Conservation (phyloP, 92 coral and sea anemone genomes). For the Pocillopora meandrina region DNA sequence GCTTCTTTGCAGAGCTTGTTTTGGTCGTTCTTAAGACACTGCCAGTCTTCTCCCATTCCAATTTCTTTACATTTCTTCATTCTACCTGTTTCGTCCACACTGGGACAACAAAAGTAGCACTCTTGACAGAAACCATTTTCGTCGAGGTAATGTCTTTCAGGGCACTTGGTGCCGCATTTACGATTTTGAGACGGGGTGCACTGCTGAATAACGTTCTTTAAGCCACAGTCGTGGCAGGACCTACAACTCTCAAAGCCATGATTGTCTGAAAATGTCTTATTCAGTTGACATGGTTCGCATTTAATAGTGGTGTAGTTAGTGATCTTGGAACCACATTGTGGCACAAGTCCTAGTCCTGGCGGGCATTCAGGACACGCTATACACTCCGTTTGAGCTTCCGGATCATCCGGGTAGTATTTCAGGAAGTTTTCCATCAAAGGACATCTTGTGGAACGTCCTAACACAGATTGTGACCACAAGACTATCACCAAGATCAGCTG, state of each 20-base stretch:
- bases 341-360: not conserved
- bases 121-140: not conserved
- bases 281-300: not conserved
- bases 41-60: no score
- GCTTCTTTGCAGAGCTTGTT: no score
- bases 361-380: conserved; percentile 2
- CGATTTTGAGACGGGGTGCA: not conserved
- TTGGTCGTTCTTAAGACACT: no score
- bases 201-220: not conserved
- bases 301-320: not conserved
- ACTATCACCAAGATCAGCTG: no score
- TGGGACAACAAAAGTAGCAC: conserved; percentile 9
- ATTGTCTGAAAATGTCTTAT: not conserved
- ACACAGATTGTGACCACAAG: not conserved
- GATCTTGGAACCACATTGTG: conserved; percentile 1
- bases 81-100: not conserved
- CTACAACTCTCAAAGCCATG: not conserved
- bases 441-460: not conserved
- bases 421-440: not conserved
- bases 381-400: not conserved
- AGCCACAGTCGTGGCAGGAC: not conserved
- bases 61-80: no score
- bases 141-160: not conserved
- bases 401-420: not conserved
- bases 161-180: not conserved